Base-by-base conservation (phyloP, 2,888 invertebrate genomes). In the Diadromus collaris region DNA sequence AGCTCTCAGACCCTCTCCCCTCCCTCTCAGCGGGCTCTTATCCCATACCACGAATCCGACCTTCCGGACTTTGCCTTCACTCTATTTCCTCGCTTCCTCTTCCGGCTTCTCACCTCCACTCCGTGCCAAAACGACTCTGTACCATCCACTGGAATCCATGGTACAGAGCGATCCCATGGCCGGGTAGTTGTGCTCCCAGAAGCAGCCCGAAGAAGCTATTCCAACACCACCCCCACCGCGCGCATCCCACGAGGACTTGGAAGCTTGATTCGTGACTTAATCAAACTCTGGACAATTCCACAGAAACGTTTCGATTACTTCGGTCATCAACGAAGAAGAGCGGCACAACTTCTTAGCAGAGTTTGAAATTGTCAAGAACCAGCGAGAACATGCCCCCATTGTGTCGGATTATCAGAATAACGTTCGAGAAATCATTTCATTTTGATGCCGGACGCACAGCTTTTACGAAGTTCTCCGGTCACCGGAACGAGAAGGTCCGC, bases 61-160 rank as follows among this genome's bases (percentile, higher is more conserved):
- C 63, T 48, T 32, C 51, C 67, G 46, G 67, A 67, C 65, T 32
- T 34, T 16, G 65, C 54, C 67, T 56, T 56, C 56, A 56, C 38
- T 68, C 38, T 24, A 41, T 68, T 54, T 54, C 48, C 51, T 67
- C 34, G 32, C 51, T 51, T 67, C 24, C 65, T 27, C 32, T 56
- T 56, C 56, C 56, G 56, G 56, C 44, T 44, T 27, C 44, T 34
- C 24, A 21, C 41, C 27, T 13, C 13, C 63, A 13, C 41, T 9
- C 19, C 13, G 27, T 24, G 13, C 44, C 44, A 63, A 44, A 63
- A 56, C 56, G 56, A 56, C 56, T 56, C 44, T 24, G 51, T 32
- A 61, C 32, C 13, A 48, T 27, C 56, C 6, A 27, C 24, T 6
- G n/a, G 29, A 29, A 29, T 56, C 27, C 56, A 56, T 29, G 27